Base-by-base conservation (phyloP, 2,888 invertebrate species). In the Lasioglossum zephyrum region DNA sequence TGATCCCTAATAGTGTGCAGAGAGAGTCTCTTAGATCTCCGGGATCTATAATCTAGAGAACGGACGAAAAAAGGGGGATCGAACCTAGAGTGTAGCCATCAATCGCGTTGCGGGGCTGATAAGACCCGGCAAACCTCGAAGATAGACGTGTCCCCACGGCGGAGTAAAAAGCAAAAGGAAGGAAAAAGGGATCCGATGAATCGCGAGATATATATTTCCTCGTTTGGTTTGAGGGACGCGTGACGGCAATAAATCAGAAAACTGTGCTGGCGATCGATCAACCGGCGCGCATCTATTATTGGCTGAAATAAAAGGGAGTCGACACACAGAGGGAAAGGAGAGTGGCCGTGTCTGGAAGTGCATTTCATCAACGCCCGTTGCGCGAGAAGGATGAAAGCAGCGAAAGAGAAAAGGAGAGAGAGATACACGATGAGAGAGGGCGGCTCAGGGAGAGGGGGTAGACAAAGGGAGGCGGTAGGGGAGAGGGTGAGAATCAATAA, bases 401-500 rank as follows among this genome's bases (percentile, higher is more conserved):
- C 63, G 6, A 81, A 75, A 49, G 44, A n/a, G 63, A 76, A 36
- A 74, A n/a, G n/a, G 31, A 69, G 18, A 13, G 87, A 57, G 81
- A 83, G 73, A 76, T 72, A 77, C 39, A 69, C 39, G 69, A 69
- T 5, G 39, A 39, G 69, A 39, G 81, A 47, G 63, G 74, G 73
- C 60, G 39, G 79, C n/a, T n/a, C 22, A 36, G 18, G 53, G 41
- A 39, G 66, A 31, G 36, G 31, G 47, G 70, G 66, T 22, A 72
- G 81, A 82, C 73, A 73, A 80, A 77, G 81, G 73, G 81, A 78
- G 86, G 78, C 83, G 78, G 31, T 31, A 72, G 82, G 72, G 82
- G 88, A 76, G 90, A 86, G 92, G 92, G 90, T 87, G 91, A 91
- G 92, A 93, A 94, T 94, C 94, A 93, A 94, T 94, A 94, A 92